These are phyloP conservation scores for Microcaecilia unicolor DNA, from an alignment of 2,797 vertebrate species.

Conservation along the genomic window DNA sequence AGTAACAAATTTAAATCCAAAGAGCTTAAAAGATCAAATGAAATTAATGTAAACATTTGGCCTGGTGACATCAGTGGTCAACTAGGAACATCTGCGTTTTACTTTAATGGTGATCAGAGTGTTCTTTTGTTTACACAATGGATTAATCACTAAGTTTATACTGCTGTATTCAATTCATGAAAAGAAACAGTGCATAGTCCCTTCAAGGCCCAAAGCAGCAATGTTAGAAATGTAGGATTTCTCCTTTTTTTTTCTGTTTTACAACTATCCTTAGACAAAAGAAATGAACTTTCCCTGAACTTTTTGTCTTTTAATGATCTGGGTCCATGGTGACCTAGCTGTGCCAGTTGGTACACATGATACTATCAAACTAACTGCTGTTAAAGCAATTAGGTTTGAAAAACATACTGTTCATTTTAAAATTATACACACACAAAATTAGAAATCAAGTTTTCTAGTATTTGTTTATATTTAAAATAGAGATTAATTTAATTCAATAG, in stretches of 20 bases:
- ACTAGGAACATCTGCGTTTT: constrained; percentile 45
- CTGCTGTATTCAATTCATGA: constrained; percentile 75
- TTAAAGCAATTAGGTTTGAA: constrained; percentile 94
- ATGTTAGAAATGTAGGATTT: constrained; percentile 74
- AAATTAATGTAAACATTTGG: constrained; percentile 49
- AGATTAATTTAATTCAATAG: constrained; percentile 59
- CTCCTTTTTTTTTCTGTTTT: constrained; percentile 61
- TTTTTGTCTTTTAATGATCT: constrained; percentile 89
- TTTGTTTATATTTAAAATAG: constrained; percentile 73
- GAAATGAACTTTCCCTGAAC: constrained; percentile 98
- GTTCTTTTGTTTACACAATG: constrained; percentile 53
- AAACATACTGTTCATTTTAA: constrained; percentile 74
- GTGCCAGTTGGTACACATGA: constrained; percentile 83
- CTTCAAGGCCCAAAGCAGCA: constrained; percentile 58
- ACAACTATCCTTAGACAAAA: constrained; percentile 91
- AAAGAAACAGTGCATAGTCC: constrained; percentile 51
- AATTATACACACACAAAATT: constrained; percentile 78
- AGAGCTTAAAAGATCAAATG: constrained; percentile 42
- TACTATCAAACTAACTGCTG: constrained; percentile 85
- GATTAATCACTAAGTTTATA: constrained; percentile 59
- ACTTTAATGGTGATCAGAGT: constrained; percentile 45
- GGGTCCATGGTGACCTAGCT: constrained; percentile 87
- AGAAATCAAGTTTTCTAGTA: constrained; percentile 70
- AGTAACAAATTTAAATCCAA: constrained; percentile 39
- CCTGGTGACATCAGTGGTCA: constrained; percentile 43